phyloP scores from a whole-genome alignment of 1,140 invertebrate genomes.

The Himalopsyche phryganea region DNA sequence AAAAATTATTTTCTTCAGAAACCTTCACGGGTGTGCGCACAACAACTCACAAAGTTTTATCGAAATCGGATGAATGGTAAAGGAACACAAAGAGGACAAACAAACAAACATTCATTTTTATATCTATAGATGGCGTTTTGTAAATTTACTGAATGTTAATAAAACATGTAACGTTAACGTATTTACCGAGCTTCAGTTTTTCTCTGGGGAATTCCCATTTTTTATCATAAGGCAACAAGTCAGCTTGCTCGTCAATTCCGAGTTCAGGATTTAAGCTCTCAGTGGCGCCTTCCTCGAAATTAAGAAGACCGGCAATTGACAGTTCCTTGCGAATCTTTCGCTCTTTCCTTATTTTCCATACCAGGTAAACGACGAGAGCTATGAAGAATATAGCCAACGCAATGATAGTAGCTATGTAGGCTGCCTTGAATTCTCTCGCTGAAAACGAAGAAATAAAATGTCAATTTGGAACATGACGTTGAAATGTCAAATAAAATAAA shows the following conservation, averaged over 20 bases:
- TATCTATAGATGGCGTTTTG: too few relatives aligned
- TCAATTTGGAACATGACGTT: too few relatives aligned
- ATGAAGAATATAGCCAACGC: slow-evolving; percentile 52
- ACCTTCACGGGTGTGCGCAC: too few relatives aligned
- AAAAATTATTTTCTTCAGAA: too few relatives aligned
- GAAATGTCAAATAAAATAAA: too few relatives aligned
- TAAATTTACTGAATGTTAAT: too few relatives aligned
- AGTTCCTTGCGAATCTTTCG: slow-evolving; percentile 61
- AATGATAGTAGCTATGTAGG: slow-evolving; percentile 41
- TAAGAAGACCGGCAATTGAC: slow-evolving; percentile 62
- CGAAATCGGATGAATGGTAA: too few relatives aligned
- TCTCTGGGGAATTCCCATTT: slow-evolving; percentile 88
- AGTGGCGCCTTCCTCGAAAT: slow-evolving; percentile 76
- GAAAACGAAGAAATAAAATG: slow-evolving; percentile 11
- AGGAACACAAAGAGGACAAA: too few relatives aligned
- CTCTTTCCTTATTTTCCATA: slow-evolving; percentile 57
- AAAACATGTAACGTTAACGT: too few relatives aligned
- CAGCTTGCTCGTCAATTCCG: slow-evolving; percentile 86
- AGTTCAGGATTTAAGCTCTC: slow-evolving; percentile 85
- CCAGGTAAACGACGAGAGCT: slow-evolving; percentile 52
- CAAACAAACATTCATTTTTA: too few relatives aligned
- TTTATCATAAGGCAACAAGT: slow-evolving; percentile 84
- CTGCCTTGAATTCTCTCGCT: slow-evolving; percentile 25
- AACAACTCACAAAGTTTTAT: too few relatives aligned
- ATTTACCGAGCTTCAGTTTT: slow-evolving; percentile 74